These are phyloP conservation scores for Ethmia dodecea DNA, from an alignment of 2,888 invertebrate species.

Conservation along the genomic window DNA sequence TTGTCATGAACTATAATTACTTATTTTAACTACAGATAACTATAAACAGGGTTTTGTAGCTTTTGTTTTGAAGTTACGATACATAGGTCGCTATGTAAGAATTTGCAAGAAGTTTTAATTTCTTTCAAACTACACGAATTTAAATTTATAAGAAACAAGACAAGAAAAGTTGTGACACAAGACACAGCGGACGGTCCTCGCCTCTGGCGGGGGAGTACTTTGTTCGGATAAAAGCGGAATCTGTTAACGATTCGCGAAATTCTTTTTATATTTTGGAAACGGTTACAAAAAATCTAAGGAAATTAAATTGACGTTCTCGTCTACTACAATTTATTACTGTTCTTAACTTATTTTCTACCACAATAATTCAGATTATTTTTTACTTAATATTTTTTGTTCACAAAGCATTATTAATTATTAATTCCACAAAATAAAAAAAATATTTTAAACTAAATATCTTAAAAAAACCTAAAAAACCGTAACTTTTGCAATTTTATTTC, in stretches of 20 bases:
- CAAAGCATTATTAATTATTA: background rate
- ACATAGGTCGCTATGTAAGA: background rate
- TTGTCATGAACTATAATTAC: background rate
- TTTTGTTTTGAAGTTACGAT: background rate
- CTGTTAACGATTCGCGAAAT: constrained; percentile 5
- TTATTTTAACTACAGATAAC: background rate
- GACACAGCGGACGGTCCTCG: constrained; percentile 7
- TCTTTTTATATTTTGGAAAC: background rate
- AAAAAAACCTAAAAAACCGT: too few relatives aligned
- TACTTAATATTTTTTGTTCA: background rate
- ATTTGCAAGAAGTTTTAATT: constrained; percentile 1
- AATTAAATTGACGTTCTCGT: background rate
- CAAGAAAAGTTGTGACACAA: constrained; percentile 15
- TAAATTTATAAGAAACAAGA: constrained; percentile 15
- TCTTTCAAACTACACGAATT: constrained; percentile 12
- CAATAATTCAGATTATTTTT: too few relatives aligned
- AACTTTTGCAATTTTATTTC: too few relatives aligned
- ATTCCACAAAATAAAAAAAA: background rate
- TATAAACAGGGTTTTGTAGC: background rate
- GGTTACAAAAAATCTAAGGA: background rate
- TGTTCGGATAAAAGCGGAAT: constrained; percentile 4
- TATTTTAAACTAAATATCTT: too few relatives aligned
- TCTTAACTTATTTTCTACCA: too few relatives aligned
- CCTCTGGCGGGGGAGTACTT: constrained; percentile 6
- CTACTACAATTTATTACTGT: background rate